A percentile compares a stretch with the other conserved stretches of the same genome.
Evolutionary conservation across 2,113 vertebrate species (phyloP).

Genomic region (Petaurus breviceps): DNA sequence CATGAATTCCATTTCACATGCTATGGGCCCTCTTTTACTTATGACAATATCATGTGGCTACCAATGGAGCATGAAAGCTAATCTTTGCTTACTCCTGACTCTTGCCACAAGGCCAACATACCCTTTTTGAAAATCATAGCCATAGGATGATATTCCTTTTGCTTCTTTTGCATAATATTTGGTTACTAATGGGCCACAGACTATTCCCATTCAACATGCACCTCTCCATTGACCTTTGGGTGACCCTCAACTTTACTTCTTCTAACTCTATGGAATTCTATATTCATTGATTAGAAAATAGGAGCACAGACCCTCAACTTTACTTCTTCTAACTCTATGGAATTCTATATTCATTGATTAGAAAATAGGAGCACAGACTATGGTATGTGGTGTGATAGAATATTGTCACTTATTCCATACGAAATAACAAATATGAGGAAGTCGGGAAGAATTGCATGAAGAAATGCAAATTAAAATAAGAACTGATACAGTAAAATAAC

Average conservation of each 20-base stretch:
- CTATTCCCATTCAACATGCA: neutral
- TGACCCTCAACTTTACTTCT: neutral
- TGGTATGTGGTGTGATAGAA: neutral
- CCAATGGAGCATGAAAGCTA: neutral
- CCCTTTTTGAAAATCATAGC: neutral
- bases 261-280: neutral
- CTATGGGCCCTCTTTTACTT: neutral
- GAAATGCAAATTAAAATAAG: too few relatives aligned
- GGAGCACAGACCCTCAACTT: neutral
- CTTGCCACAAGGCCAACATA: neutral
- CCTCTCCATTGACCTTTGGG: neutral
- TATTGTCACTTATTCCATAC: too few relatives aligned
- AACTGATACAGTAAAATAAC: too few relatives aligned
- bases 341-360: neutral
- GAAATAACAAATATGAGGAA: too few relatives aligned
- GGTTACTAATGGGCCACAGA: neutral
- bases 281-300: neutral
- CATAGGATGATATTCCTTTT: neutral
- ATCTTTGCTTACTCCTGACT: neutral
- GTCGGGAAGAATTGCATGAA: too few relatives aligned
- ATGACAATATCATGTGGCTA: neutral
- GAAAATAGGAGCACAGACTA: neutral
- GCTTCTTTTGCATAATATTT: neutral
- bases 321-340: neutral
- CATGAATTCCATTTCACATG: neutral